Evolutionary conservation across 2,888 invertebrate genomes (phyloP), one percentile per base, ranked within the genome.

Genomic region (Eulithis testata): DNA sequence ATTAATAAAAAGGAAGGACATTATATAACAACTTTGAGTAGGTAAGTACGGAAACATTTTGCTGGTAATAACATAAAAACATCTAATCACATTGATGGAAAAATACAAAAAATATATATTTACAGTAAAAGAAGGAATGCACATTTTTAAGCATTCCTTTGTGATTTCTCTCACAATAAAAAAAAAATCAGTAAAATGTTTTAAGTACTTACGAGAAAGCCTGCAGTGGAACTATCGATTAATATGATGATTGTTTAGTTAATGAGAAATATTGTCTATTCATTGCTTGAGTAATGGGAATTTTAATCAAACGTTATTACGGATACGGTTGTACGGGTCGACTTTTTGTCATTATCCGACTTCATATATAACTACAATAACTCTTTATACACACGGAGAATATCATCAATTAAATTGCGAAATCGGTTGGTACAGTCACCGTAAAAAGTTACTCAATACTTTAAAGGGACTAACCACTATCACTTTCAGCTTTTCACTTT

Each of bases 251-350:
- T 82, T 76, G 78, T 75, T 74, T 77, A 76, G 80, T 83, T 80
- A 81, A 71, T 76, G 73, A 73, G 76, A 80, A 79, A 77, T 73
- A 77, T 76, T 78, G 69, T 76, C 74, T 77, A 82, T 81, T 79
- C 76, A 79, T 75, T 73, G 73, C 72, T 73, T 59, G 64, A 52
- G 64, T 75, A 74, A 73, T 74, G 68, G 71, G 67, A 71, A 75
- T 75, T 71, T 74, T 75, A 74, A 79, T 80, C 70, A 74, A 73
- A 77, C 71, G 70, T 66, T 66, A 71, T 73, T 67, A 77, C 68
- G 44, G 66, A 71, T 74, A 75, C 71, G 63, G 47, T 70, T 65
- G 55, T 67, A 66, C 43, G 58, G 47, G 40, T 63, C 49, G 45
- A 52, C 51, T 65, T 70, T 68, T 66, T 66, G 61, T 53, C 60